phyloP scores from a whole-genome alignment of 2,888 invertebrate genomes.

The Leucoptera coffeella region DNA sequence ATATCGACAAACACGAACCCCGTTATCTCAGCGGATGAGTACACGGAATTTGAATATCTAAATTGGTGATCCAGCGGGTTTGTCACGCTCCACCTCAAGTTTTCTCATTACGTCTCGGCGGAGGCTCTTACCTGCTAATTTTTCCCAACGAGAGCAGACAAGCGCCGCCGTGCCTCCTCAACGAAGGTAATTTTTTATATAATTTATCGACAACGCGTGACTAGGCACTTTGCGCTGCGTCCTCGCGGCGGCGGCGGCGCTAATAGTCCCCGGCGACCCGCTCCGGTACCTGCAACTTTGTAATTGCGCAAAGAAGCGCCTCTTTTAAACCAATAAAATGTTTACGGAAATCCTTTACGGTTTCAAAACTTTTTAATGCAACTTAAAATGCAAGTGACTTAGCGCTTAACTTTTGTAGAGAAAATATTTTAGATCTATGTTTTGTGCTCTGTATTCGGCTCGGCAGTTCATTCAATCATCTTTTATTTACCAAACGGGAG shows the following conservation, averaged over 20 bases:
- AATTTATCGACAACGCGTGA: constrained; percentile 44
- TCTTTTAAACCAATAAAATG: constrained; percentile 1
- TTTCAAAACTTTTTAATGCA: too few relatives aligned
- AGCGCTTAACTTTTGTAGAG: too few relatives aligned
- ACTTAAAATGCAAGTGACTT: too few relatives aligned
- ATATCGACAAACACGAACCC: too few relatives aligned
- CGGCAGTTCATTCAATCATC: too few relatives aligned
- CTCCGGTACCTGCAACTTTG: constrained; percentile 6
- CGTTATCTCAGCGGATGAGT: too few relatives aligned
- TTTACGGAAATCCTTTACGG: too few relatives aligned
- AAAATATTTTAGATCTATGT: too few relatives aligned
- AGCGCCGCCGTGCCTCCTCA: constrained; percentile 7
- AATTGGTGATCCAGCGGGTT: constrained; percentile 38
- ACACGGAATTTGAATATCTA: constrained; percentile 48
- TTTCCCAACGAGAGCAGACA: constrained; percentile 11
- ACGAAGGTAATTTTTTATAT: constrained; percentile 37
- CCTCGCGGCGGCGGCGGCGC: constrained; percentile 8
- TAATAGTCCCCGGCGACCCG: constrained; percentile 12
- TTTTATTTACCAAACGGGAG: too few relatives aligned
- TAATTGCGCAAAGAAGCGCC: constrained; percentile 7
- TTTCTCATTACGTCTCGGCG: constrained; percentile 35
- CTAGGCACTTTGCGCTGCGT: constrained; percentile 23
- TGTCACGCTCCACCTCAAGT: constrained; percentile 20
- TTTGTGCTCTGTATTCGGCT: too few relatives aligned
- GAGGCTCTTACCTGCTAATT: constrained; percentile 27